Evolutionary conservation across 2,113 vertebrate species (phyloP), one percentile per base, ranked within the genome.

Genomic region (Struthidea cinerea): DNA sequence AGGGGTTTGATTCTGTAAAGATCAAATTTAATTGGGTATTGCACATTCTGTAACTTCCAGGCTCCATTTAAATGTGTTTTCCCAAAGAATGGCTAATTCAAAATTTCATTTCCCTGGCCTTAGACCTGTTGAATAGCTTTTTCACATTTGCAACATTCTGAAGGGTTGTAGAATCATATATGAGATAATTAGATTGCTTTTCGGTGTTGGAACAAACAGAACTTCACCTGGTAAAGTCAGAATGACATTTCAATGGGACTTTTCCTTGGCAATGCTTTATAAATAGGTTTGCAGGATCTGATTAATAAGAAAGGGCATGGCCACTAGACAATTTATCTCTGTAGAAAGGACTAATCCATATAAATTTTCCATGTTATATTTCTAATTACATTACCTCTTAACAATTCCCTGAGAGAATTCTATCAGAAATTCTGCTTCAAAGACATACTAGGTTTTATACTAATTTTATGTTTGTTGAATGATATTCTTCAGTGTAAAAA

Each of bases 21-120:
- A 94, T 73, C 21, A 53, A 35, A 88, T 92, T 77, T 92, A 97
- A 96, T 81, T 94, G 61, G 39, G 19, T 84, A 89, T 64, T 84
- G 71, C 77, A 83, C 28, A 32, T 73, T 95, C 49, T 89, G 67
- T 80, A 92, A 80, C 83, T 75, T 86, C 81, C 24, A 70, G 76
- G 18, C 5, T 86, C 53, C 35, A n/a, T 93, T 96, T 88, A 91
- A 96, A 89, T 64, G 17, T 57, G 42, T 95, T 95, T 95, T 89
- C 26, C 71, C 67, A 61, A 87, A 95, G 88, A 94, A 93, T 47
- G 55, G 87, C 23, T 93, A 90, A 95, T 96, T 94, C 78, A 89
- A 94, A 89, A 87, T 84, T 90, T 95, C 17, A 91, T 93, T 97
- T 97, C 90, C 86, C 52, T 63, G n/a, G 37, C 27, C 57, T 95